Evolutionary conservation across 2,888 invertebrate genomes (phyloP).

Genomic region (Timema podura): DNA sequence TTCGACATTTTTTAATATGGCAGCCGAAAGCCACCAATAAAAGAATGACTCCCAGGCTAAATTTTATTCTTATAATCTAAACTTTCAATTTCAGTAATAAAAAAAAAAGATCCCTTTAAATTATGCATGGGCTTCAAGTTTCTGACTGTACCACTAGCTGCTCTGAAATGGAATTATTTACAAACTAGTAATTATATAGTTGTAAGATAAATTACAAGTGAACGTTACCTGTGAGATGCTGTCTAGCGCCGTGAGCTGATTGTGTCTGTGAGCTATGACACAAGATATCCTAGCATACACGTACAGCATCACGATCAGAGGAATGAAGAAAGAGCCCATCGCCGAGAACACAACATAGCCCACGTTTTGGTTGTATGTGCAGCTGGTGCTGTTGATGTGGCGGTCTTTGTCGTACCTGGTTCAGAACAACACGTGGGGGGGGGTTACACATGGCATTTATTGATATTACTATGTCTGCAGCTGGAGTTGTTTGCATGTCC

Average conservation of each 20-base stretch:
- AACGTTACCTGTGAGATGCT: conserved; percentile 36
- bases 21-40: not conserved
- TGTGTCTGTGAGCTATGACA: conserved; percentile 74
- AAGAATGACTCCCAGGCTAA: not conserved
- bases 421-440: conserved; percentile 9
- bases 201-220: not conserved
- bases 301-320: conserved; percentile 92
- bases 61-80: not conserved
- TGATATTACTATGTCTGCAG: too few relatives aligned
- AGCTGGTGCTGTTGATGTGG: conserved; percentile 60
- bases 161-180: not conserved
- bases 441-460: too few relatives aligned
- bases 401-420: conserved; percentile 65
- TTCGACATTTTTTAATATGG: not conserved
- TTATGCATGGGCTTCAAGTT: too few relatives aligned
- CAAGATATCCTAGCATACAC: conserved; percentile 88
- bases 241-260: conserved; percentile 64
- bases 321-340: conserved; percentile 92
- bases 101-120: too few relatives aligned
- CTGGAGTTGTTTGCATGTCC: too few relatives aligned
- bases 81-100: too few relatives aligned
- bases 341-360: conserved; percentile 96
- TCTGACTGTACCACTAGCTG: too few relatives aligned
- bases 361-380: conserved; percentile 86
- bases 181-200: not conserved